Conservation (phyloP, 1,140 invertebrate genomes). For the Orchestia grillus region DNA sequence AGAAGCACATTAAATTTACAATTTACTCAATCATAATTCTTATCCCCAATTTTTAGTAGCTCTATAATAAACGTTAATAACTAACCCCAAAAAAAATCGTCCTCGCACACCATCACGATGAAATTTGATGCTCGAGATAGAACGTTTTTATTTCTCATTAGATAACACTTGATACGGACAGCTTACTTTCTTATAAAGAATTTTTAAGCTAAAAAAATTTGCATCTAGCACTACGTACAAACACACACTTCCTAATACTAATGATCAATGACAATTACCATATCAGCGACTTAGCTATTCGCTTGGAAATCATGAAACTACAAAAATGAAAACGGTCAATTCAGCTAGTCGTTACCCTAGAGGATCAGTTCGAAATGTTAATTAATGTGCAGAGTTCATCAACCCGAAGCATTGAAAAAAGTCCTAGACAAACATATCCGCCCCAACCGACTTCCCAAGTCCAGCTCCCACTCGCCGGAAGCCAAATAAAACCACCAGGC, state of each 20-base stretch:
- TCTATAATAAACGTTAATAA: too few relatives aligned
- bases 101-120: too few relatives aligned
- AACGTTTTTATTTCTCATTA: too few relatives aligned
- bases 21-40: too few relatives aligned
- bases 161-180: not conserved
- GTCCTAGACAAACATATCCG: not conserved
- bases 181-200: not conserved
- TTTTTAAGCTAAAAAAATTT: too few relatives aligned
- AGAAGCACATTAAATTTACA: too few relatives aligned
- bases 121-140: too few relatives aligned
- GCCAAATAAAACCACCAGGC: not conserved
- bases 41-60: too few relatives aligned
- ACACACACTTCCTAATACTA: not conserved
- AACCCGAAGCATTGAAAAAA: not conserved
- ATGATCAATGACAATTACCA: not conserved
- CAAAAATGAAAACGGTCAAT: not conserved
- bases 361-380: not conserved
- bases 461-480: conserved; percentile 1
- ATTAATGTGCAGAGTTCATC: not conserved
- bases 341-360: not conserved
- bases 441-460: not conserved
- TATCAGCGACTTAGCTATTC: not conserved
- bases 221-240: too few relatives aligned
- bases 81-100: too few relatives aligned
- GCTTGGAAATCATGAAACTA: not conserved